Base-by-base conservation (phyloP, 2,797 vertebrate species). In the Gephyroberyx darwinii region DNA sequence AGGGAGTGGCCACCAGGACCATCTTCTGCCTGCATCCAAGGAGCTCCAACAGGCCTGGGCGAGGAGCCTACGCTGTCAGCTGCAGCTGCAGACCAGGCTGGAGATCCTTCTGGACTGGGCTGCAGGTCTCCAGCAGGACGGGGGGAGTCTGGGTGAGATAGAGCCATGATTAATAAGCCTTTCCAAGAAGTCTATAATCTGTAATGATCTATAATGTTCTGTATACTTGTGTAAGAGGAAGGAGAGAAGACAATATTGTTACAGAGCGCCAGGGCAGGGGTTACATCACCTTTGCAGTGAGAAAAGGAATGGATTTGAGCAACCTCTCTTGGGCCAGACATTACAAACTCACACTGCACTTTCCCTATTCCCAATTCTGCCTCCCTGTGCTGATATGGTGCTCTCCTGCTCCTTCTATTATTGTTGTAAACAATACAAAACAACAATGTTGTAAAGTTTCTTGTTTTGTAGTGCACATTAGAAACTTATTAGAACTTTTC, bases 11-110 rank as follows among this genome's bases (percentile, higher is more conserved):
- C 80, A 70, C 1, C 85, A 83, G 33, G 80, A 89, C 54, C 61
- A 75, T 17, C 80, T 96, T 16, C 87, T 88, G 1, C 74, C 86
- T 20, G 91, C 91, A 1, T 59, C 84, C 35, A 90, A 91, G 33
- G 92, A 92, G 33, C 84, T 94, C 74, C 93, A 92, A 33, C 87
- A 84, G 17, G 82, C 91, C 13, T 90, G 94, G 84, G 85, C 82
- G 26, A 83, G 83, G 71, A 94, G 90, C 59, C 81, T 95, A 43
- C 81, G 92, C 64, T 93, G 94, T 5, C 55, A 88, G 5, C 74
- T 95, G 43, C 93, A 97, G 68, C 83, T 94, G 60, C 83, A 92
- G 56, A 83, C 65, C 74, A 93, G 92, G n/a, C 62, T 96, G 70
- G 92, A 93, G 71, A 86, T 85, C 8, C 90, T 95, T 67, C 82